Percentiles rank a stretch among this genome's conserved stretches.
phyloP scores from a whole-genome alignment of 2,888 invertebrate species.

The Spialia ferax region DNA sequence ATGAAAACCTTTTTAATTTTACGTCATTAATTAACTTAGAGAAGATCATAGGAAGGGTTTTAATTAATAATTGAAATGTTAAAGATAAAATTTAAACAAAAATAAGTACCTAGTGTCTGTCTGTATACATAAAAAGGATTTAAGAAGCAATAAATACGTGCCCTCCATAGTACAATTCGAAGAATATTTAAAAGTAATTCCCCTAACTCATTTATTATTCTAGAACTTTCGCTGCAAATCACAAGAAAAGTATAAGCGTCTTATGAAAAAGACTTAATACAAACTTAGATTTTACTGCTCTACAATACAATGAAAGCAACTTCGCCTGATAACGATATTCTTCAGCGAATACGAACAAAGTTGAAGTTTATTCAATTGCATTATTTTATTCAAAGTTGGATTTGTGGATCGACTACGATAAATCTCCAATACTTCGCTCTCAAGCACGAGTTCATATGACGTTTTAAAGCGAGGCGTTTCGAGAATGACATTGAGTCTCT shows the following conservation, averaged over 20 bases:
- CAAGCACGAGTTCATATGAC: conserved; percentile 45
- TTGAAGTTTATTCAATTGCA: conserved; percentile 39
- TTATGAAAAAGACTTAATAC: conserved; percentile 30
- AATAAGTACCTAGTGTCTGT: too few species aligned
- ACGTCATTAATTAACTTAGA: neutral
- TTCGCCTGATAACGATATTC: conserved; percentile 36
- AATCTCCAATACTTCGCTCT: conserved; percentile 35
- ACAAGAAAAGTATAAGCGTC: conserved; percentile 33
- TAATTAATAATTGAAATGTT: neutral
- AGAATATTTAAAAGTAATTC: conserved; percentile 20
- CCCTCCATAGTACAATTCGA: neutral
- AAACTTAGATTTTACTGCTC: conserved; percentile 30
- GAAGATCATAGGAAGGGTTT: neutral
- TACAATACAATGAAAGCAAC: conserved; percentile 33
- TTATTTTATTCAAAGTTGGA: conserved; percentile 38
- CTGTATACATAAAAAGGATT: neutral
- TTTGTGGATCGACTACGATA: conserved; percentile 34
- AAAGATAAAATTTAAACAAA: too few species aligned
- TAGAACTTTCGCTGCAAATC: conserved; percentile 31
- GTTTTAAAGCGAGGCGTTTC: conserved; percentile 40
- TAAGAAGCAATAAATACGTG: neutral
- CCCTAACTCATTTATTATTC: conserved; percentile 28
- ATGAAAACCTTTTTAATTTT: conserved; percentile 5
- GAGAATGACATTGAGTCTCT: conserved; percentile 41
- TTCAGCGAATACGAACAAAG: conserved; percentile 35